phyloP scores from a whole-genome alignment of 1,140 invertebrate genomes.

The Aphidius gifuensis region DNA sequence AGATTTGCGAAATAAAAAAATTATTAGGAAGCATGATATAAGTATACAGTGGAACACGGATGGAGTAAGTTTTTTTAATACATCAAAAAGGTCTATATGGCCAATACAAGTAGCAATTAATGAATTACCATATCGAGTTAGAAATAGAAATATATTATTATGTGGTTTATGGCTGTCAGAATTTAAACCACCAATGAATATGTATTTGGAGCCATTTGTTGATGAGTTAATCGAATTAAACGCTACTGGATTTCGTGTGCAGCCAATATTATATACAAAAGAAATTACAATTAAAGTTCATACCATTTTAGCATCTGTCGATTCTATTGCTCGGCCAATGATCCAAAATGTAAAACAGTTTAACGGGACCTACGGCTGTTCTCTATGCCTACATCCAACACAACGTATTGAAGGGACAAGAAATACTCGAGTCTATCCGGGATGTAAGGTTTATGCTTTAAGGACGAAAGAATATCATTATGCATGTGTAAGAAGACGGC shows the following conservation, averaged over 20 bases:
- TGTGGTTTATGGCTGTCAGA: conserved; percentile 11
- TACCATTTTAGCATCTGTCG: no score
- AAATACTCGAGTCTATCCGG: background rate
- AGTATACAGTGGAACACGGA: conserved; percentile 31
- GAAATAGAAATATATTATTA: conserved; percentile 18
- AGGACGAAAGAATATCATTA: no score
- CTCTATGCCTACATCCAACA: no score
- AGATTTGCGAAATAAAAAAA: no score
- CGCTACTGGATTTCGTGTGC: background rate
- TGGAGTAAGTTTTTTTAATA: conserved; percentile 27
- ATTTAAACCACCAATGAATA: conserved; percentile 7
- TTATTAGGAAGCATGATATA: conserved; percentile 10
- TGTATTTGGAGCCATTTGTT: conserved; percentile 16
- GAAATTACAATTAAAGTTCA: background rate
- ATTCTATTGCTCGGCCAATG: no score
- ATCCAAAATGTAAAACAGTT: no score
- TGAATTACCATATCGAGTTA: conserved; percentile 5
- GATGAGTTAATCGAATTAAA: conserved; percentile 12
- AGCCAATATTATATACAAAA: no score
- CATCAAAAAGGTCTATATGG: conserved; percentile 20
- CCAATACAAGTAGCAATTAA: conserved; percentile 11
- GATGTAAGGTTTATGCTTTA: no score
- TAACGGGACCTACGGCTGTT: no score
- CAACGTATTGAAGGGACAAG: no score
- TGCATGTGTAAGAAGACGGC: no score